These are phyloP conservation scores for Thalpophila matura DNA, from an alignment of 2,888 invertebrate species.

Conservation along the genomic window DNA sequence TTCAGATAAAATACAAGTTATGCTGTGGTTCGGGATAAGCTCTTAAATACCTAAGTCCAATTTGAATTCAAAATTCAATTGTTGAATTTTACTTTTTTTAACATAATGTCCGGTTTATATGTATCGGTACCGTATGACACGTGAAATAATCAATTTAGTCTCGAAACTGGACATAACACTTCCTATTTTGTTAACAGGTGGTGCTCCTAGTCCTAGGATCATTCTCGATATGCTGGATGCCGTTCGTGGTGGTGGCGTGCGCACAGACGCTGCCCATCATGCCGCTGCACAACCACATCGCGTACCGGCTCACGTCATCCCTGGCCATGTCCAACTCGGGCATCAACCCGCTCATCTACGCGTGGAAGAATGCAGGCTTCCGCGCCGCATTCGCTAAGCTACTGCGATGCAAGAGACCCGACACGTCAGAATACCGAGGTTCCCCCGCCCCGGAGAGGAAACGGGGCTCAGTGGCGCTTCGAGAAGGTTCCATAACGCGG, in stretches of 20 bases:
- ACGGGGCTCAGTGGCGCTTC: conserved; percentile 86
- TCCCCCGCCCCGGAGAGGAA: conserved; percentile 91
- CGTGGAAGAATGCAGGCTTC: conserved; percentile 96
- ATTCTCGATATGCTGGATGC: conserved; percentile 95
- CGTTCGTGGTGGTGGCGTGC: conserved; percentile 93
- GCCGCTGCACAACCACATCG: conserved; percentile 87
- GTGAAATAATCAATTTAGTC: background rate
- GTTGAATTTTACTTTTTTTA: no score
- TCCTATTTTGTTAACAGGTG: conserved; percentile 89
- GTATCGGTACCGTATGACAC: no score
- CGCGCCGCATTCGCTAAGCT: conserved; percentile 93
- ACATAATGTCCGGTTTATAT: no score
- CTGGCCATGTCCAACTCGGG: conserved; percentile 95
- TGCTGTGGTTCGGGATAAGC: no score
- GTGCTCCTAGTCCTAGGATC: conserved; percentile 94
- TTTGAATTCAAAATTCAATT: no score
- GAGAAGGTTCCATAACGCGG: conserved; percentile 84
- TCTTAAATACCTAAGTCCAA: no score
- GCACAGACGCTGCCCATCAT: conserved; percentile 90
- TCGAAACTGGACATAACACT: background rate
- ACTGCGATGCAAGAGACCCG: conserved; percentile 92
- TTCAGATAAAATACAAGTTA: no score
- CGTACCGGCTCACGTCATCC: conserved; percentile 92
- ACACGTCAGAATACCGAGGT: conserved; percentile 89
- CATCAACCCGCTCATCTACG: conserved; percentile 95